Evolutionary conservation across 2,797 vertebrate genomes (phyloP).

Genomic region (Phalloptychus januarius): DNA sequence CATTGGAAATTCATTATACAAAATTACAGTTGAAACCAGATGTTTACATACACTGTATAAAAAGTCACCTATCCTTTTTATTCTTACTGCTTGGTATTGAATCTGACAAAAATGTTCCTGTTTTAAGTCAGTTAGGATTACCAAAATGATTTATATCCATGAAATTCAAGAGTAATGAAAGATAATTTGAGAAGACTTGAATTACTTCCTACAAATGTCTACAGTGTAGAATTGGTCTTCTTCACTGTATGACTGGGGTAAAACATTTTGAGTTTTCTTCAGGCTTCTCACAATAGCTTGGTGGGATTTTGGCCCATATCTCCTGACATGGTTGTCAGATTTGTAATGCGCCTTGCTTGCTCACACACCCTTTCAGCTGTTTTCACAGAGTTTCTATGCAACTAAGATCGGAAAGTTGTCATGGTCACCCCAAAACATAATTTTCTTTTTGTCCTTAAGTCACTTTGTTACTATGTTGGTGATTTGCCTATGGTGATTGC

Average conservation of each 20-base stretch:
- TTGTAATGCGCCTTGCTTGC: not conserved
- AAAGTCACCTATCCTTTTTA: not conserved
- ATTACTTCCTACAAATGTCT: not conserved
- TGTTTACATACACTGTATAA: not conserved
- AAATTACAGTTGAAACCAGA: not conserved
- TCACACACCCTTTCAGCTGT: not conserved
- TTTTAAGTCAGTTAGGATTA: not conserved
- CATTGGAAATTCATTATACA: not conserved
- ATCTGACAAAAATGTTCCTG: not conserved
- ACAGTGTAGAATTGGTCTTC: not conserved
- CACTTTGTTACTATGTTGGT: not conserved
- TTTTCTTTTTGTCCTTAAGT: not conserved
- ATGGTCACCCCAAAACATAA: not conserved
- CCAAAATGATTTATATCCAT: not conserved
- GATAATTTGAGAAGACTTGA: not conserved
- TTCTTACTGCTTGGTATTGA: not conserved
- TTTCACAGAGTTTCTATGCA: not conserved
- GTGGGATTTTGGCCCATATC: too few relatives aligned
- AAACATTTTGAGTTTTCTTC: not conserved
- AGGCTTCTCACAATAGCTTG: not conserved
- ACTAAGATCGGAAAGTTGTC: not conserved
- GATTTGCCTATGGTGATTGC: not conserved
- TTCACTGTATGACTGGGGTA: not conserved
- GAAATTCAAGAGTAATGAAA: not conserved
- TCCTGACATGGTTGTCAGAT: not conserved